A percentile compares a stretch with the other conserved stretches of the same genome.
These are phyloP conservation scores for Teinopalpus imperialis DNA, from an alignment of 2,888 invertebrate species.

Conservation along the genomic window DNA sequence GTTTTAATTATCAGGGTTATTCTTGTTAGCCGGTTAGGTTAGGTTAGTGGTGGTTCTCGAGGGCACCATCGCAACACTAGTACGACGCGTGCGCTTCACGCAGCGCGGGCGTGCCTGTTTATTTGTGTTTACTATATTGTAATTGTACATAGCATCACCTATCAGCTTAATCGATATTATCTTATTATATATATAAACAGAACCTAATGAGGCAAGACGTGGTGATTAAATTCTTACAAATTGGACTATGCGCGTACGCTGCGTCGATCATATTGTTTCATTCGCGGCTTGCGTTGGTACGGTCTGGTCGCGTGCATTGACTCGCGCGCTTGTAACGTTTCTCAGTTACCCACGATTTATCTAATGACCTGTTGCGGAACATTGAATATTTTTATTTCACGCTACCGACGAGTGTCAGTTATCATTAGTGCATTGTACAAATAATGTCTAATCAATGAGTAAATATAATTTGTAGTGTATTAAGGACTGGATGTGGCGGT, in stretches of 20 bases:
- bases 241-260: slow-evolving; percentile 44
- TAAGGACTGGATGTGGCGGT: slow-evolving; percentile 40
- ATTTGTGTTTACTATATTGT: slow-evolving; percentile 50
- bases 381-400: slow-evolving; percentile 32
- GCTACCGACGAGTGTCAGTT: slow-evolving; percentile 54
- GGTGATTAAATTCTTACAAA: slow-evolving; percentile 56
- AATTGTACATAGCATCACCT: slow-evolving; percentile 50
- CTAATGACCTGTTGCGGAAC: slow-evolving; percentile 25
- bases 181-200: slow-evolving; percentile 43
- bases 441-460: slow-evolving; percentile 40
- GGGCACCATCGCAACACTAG: slow-evolving; percentile 59
- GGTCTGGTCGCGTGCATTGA: slow-evolving; percentile 34
- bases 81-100: slow-evolving; percentile 64
- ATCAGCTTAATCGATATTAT: slow-evolving; percentile 36
- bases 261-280: slow-evolving; percentile 27
- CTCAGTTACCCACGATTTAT: slow-evolving; percentile 42
- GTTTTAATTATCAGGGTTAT: slow-evolving; percentile 30
- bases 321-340: slow-evolving; percentile 26
- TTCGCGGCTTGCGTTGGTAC: slow-evolving; percentile 37
- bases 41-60: slow-evolving; percentile 34
- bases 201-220: slow-evolving; percentile 47
- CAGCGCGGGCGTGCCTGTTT: slow-evolving; percentile 51
- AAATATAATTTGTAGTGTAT: slow-evolving; percentile 42
- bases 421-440: slow-evolving; percentile 51
- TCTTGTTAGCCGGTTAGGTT: slow-evolving; percentile 30